These are phyloP conservation scores for Aproaerema taeniolella DNA, from an alignment of 2,888 invertebrate genomes.

Conservation along the genomic window DNA sequence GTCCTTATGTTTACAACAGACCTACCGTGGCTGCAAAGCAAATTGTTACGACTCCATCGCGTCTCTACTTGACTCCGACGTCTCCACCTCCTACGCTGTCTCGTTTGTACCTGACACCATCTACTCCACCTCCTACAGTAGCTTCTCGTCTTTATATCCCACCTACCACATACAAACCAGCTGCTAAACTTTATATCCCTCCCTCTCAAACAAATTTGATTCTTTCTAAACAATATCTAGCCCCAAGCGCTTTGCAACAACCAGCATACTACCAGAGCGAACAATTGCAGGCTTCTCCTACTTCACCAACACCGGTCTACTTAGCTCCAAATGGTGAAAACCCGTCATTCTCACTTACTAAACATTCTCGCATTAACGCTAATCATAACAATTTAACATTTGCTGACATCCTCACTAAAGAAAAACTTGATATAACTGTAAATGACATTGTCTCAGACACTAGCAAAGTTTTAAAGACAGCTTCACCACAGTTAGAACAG, in stretches of 20 bases:
- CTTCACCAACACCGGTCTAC: constrained; percentile 30
- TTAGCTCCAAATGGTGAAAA: constrained; percentile 24
- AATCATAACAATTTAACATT: constrained; percentile 54
- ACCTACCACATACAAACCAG: constrained; percentile 52
- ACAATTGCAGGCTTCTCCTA: constrained; percentile 34
- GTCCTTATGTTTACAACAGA: constrained; percentile 32
- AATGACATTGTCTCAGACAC: constrained; percentile 62
- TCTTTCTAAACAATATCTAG: constrained; percentile 45
- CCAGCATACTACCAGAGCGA: constrained; percentile 34
- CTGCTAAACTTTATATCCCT: constrained; percentile 47
- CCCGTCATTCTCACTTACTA: constrained; percentile 32
- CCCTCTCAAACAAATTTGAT: constrained; percentile 31
- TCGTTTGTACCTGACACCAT: constrained; percentile 32
- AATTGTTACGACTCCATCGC: constrained; percentile 31
- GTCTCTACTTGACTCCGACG: constrained; percentile 33
- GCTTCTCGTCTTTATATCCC: constrained; percentile 42
- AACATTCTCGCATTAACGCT: constrained; percentile 33
- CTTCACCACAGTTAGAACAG: constrained; percentile 39
- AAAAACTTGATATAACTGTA: constrained; percentile 59
- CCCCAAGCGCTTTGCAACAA: constrained; percentile 32
- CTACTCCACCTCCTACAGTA: constrained; percentile 37
- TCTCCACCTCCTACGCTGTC: constrained; percentile 36
- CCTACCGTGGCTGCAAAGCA: constrained; percentile 37
- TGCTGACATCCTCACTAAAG: constrained; percentile 57
- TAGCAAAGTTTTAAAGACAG: constrained; percentile 43